Evolutionary conservation across 2,797 vertebrate genomes (phyloP).

Genomic region (Enteromius thamalakanensis): DNA sequence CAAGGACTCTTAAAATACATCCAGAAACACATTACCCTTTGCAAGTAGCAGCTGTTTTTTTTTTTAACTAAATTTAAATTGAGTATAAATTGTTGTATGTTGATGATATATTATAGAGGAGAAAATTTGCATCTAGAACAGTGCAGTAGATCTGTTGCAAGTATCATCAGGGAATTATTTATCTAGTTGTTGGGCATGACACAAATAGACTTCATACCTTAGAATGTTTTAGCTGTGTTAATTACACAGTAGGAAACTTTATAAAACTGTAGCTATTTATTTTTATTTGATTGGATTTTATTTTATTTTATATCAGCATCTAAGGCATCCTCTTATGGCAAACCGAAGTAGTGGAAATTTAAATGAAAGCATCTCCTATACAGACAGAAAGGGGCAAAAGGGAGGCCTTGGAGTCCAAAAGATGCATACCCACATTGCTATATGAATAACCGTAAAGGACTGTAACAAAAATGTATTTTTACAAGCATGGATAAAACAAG

Average conservation of each 20-base stretch:
- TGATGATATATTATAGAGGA: not conserved
- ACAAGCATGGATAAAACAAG: not conserved
- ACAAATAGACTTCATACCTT: not conserved
- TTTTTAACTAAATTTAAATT: not conserved
- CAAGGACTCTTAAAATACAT: not conserved
- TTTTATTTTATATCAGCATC: not conserved
- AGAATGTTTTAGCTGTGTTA: not conserved
- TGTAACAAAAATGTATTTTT: not conserved
- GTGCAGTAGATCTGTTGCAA: not conserved
- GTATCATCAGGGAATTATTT: not conserved
- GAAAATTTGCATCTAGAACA: not conserved
- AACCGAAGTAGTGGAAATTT: not conserved
- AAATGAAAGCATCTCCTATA: not conserved
- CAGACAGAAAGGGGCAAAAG: not conserved
- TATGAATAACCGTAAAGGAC: not conserved
- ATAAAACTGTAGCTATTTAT: not conserved
- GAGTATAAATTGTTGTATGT: not conserved
- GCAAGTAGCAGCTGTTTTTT: not conserved
- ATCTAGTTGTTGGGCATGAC: not conserved
- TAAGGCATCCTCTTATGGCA: not conserved
- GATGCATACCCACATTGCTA: not conserved
- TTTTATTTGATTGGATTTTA: not conserved
- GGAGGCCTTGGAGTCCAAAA: not conserved
- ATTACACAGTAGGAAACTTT: not conserved
- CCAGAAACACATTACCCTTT: slow-evolving; percentile 4